Base-by-base conservation (phyloP, 1,140 invertebrate genomes). In the Eueides isabella region DNA sequence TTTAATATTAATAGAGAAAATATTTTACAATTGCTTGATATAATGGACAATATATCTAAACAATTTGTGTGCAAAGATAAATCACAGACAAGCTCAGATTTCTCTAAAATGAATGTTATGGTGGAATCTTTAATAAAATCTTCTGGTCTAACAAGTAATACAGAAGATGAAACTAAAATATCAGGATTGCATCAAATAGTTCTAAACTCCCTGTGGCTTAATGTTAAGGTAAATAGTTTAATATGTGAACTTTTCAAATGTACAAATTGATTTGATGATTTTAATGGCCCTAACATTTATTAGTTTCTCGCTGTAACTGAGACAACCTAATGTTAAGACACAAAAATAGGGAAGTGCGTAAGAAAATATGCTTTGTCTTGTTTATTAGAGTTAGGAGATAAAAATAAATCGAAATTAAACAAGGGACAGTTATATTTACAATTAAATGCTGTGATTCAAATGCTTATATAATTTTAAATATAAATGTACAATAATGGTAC, bases 131-230 rank as follows among this genome's bases (percentile, higher is more conserved):
- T 94, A 28, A 93, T 95, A 62, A 67, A 33, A 33, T 83, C 85
- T 65, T 94, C 94, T 67, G 78, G 72, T 4, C 83, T 84, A 23
- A 77, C 83, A 61, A 35, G 61, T 26, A 64, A 71, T 35, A 71
- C 85, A 70, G 75, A 77, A 41, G 74, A 74, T 62, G 87, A 93
- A 61, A 73, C 90, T 74, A 88, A 90, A 82, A 80, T 96, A 74
- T 95, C 95, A 69, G 92, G 95, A 70, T 93, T 96, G 72, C 94
- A 96, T 92, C 94, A 96, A 91, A 81, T 96, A 76, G 94, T 97
- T 79, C 83, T 97, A 16, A 95, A 95, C 76, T 96, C 95, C 87
- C 95, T 97, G 79, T 97, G 97, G 97, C 93, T 96, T 76, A 97
- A 96, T 78, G 93, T 97, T 19, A 97, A 97, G 95, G 96, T 96